phyloP scores from a whole-genome alignment of 2,113 vertebrate species.

The Heterochromis multidens region DNA sequence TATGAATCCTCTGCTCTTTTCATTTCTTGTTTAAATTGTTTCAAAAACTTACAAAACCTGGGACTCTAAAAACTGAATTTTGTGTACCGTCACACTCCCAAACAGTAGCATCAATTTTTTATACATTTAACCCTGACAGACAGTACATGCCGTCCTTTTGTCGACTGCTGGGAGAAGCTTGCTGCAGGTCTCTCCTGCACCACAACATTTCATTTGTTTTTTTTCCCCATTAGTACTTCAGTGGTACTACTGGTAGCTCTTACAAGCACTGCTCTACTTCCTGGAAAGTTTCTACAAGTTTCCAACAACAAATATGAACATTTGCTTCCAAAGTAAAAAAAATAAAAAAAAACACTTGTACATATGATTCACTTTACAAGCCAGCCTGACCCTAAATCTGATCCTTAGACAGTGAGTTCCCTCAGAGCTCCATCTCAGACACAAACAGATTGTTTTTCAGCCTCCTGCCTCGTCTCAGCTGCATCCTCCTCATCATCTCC shows the following conservation, averaged over 20 bases:
- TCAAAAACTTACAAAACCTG: too few species aligned
- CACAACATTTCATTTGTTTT: background rate
- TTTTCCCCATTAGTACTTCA: fast-evolving
- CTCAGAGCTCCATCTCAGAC: constrained; percentile 14
- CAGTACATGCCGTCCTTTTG: fast-evolving
- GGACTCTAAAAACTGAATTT: too few species aligned
- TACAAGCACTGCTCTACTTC: background rate
- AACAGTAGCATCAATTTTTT: too few species aligned
- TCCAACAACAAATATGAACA: background rate
- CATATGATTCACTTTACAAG: background rate
- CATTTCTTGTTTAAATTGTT: background rate
- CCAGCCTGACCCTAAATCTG: background rate
- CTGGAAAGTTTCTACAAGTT: background rate
- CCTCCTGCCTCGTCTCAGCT: background rate
- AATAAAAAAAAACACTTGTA: background rate
- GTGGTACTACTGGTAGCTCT: background rate
- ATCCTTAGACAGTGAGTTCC: background rate
- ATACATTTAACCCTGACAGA: background rate
- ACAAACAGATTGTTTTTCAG: constrained; percentile 32
- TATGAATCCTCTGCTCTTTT: background rate
- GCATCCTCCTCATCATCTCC: constrained; percentile 1
- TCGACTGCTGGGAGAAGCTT: background rate
- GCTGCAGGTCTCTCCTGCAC: background rate
- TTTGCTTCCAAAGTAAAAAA: background rate
- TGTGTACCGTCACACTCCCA: too few species aligned